Evolutionary conservation across 2,113 vertebrate species (phyloP).

Genomic region (Uria aalge): DNA sequence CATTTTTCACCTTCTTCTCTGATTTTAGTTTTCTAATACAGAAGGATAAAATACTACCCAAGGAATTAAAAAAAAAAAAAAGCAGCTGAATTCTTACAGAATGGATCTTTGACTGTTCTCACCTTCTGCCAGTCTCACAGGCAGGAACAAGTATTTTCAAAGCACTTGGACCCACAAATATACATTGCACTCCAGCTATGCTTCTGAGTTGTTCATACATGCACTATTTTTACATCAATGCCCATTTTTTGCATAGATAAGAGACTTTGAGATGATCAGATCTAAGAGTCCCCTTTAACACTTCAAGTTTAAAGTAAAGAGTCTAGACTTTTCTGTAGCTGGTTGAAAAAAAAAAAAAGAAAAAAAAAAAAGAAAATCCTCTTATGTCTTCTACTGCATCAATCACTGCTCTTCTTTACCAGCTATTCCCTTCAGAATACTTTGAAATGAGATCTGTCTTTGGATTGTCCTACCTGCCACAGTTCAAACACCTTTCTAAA

Average conservation of each 20-base stretch:
- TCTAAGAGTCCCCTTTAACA: constrained; percentile 58
- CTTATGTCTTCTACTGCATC: constrained; percentile 60
- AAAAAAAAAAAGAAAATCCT: constrained; percentile 25
- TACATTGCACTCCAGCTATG: constrained; percentile 27
- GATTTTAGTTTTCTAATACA: background rate
- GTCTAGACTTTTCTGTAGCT: constrained; percentile 63
- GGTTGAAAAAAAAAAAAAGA: constrained; percentile 8
- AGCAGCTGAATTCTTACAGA: background rate
- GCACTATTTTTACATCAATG: constrained; percentile 65
- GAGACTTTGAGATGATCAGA: constrained; percentile 48
- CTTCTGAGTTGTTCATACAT: constrained; percentile 42
- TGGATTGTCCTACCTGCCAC: constrained; percentile 76
- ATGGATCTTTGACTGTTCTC: constrained; percentile 13
- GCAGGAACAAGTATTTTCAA: constrained; percentile 41
- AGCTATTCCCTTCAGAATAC: constrained; percentile 72
- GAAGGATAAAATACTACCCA: background rate
- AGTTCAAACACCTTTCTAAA: constrained; percentile 80
- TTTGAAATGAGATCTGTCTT: constrained; percentile 74
- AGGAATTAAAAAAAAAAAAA: background rate
- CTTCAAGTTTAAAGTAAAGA: constrained; percentile 63
- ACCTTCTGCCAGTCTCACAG: constrained; percentile 32
- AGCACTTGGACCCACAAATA: constrained; percentile 43
- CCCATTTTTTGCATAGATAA: constrained; percentile 57
- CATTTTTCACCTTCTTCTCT: background rate
- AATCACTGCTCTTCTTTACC: constrained; percentile 67